These are phyloP conservation scores for Chunga burmeisteri DNA, from an alignment of 2,113 vertebrate species.

Conservation along the genomic window DNA sequence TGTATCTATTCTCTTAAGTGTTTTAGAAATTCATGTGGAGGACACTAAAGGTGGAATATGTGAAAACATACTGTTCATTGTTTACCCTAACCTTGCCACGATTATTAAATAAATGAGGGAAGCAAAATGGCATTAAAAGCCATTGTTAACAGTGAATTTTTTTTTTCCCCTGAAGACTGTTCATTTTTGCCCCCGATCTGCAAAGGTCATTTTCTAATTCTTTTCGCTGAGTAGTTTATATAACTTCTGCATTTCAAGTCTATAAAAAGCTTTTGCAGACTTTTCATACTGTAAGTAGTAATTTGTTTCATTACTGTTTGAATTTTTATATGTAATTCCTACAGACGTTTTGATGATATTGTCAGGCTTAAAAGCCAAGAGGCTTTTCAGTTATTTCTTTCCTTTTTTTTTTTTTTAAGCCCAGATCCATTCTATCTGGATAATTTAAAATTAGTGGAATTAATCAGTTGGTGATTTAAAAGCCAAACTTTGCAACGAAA, in stretches of 20 bases:
- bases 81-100: constrained; percentile 83
- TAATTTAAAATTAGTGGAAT: constrained; percentile 75
- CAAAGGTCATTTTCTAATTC: constrained; percentile 83
- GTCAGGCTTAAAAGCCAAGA: constrained; percentile 75
- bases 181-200: constrained; percentile 81
- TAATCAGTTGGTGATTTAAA: constrained; percentile 68
- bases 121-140: constrained; percentile 81
- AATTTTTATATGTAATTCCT: constrained; percentile 78
- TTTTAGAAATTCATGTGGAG: constrained; percentile 83
- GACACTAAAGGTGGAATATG: constrained; percentile 82
- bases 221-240: constrained; percentile 78
- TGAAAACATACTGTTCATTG: constrained; percentile 83
- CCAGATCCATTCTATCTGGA: constrained; percentile 62
- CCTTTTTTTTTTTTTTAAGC: background rate
- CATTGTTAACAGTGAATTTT: constrained; percentile 71
- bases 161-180: constrained; percentile 75
- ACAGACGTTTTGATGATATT: constrained; percentile 74
- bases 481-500: constrained; percentile 9
- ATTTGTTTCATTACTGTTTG: constrained; percentile 78
- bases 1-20: constrained; percentile 82
- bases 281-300: constrained; percentile 77
- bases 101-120: constrained; percentile 81
- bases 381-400: constrained; percentile 57
- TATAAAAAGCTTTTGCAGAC: constrained; percentile 78
- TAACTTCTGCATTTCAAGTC: constrained; percentile 82